Evolutionary conservation across 1,140 invertebrate genomes (phyloP).

Genomic region (Anastrepha obliqua): DNA sequence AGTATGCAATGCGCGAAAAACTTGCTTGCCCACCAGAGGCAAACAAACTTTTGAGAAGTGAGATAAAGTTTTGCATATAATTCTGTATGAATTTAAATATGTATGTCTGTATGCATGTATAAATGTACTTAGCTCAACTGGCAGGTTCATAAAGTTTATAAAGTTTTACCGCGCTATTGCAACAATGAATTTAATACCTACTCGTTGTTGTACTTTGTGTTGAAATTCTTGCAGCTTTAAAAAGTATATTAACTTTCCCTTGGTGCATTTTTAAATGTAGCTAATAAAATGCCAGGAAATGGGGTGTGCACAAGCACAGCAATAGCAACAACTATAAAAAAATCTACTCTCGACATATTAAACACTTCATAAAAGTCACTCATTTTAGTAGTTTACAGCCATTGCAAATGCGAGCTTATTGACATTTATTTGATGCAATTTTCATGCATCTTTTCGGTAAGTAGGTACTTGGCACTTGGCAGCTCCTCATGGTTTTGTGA

Average conservation of each 20-base stretch:
- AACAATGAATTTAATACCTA: not conserved
- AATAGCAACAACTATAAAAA: not conserved
- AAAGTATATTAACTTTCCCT: not conserved
- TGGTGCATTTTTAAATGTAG: not conserved
- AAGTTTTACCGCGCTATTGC: not conserved
- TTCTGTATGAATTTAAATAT: constrained; percentile 31
- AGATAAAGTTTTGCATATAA: not conserved
- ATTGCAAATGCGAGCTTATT: constrained; percentile 28
- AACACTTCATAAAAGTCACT: constrained; percentile 42
- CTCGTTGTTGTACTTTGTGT: not conserved
- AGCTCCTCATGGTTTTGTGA: not conserved
- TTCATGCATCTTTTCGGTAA: not conserved
- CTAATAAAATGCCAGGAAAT: not conserved
- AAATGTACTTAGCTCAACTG: not conserved
- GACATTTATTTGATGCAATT: constrained; percentile 41
- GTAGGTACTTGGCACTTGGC: not conserved
- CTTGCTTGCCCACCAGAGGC: not conserved
- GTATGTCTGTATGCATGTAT: not conserved
- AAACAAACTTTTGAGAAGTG: not conserved
- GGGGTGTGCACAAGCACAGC: constrained; percentile 8
- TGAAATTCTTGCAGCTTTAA: not conserved
- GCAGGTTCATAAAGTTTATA: not conserved
- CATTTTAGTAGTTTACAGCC: not conserved
- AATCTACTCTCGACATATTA: not conserved
- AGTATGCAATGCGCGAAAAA: not conserved